phyloP scores from a whole-genome alignment of 2,797 vertebrate species.

The Oryzias sinensis region DNA sequence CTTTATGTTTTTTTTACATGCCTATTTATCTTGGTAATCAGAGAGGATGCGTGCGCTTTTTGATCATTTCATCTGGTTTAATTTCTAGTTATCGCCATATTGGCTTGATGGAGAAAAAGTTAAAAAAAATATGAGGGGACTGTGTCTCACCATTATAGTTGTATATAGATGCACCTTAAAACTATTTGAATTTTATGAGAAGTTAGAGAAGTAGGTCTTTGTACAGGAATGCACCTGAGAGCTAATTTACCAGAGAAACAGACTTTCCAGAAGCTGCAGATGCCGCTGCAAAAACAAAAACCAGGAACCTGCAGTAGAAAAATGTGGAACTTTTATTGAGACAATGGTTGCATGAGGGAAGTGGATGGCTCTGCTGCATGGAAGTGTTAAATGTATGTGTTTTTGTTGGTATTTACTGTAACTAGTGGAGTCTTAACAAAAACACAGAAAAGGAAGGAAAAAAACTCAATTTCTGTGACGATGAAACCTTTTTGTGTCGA shows the following conservation, averaged over 20 bases:
- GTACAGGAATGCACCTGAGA: conserved; percentile 61
- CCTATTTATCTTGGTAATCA: background rate
- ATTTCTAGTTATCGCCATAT: background rate
- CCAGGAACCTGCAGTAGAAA: conserved; percentile 60
- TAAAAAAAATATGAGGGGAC: no score
- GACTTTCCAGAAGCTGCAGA: conserved; percentile 40
- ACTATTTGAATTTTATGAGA: background rate
- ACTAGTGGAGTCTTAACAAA: background rate
- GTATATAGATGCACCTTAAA: no score
- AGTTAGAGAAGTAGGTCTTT: conserved; percentile 38
- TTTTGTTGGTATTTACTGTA: conserved; percentile 1
- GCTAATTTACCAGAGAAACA: conserved; percentile 62
- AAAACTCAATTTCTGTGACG: no score
- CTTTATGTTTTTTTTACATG: no score
- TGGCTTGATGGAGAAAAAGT: no score
- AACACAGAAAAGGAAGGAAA: no score
- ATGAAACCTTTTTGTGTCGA: no score
- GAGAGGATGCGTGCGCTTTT: background rate
- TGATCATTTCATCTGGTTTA: background rate
- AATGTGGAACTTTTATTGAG: conserved; percentile 61
- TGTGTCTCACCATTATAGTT: no score
- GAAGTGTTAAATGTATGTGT: conserved; percentile 12
- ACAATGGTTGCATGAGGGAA: conserved; percentile 48
- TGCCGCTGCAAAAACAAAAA: conserved; percentile 42
- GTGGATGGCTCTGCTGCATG: conserved; percentile 19